phyloP scores from a whole-genome alignment of 1,140 invertebrate species.

The Cyclargus thomasi region DNA sequence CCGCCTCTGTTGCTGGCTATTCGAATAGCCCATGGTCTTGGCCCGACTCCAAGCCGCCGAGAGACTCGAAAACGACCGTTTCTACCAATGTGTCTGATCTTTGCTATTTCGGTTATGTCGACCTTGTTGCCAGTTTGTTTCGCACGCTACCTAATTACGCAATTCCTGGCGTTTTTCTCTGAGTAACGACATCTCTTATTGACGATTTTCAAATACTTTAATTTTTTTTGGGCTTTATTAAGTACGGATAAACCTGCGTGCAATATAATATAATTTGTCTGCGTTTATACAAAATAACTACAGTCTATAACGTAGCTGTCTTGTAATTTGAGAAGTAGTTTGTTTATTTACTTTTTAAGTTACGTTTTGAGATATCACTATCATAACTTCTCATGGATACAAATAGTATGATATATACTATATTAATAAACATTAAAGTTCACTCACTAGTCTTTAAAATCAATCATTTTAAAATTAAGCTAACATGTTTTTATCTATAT shows the following conservation, averaged over 20 bases:
- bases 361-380: too few relatives aligned
- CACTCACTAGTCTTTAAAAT: too few relatives aligned
- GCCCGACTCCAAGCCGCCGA: slow-evolving; percentile 49
- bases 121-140: slow-evolving; percentile 58
- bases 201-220: not conserved
- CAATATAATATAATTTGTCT: too few relatives aligned
- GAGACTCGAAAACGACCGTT: slow-evolving; percentile 61
- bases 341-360: not conserved
- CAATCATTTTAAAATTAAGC: too few relatives aligned
- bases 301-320: not conserved
- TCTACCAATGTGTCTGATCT: slow-evolving; percentile 68
- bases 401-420: too few relatives aligned
- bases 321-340: not conserved
- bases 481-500: too few relatives aligned
- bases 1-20: slow-evolving; percentile 51
- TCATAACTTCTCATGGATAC: too few relatives aligned
- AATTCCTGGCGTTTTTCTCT: slow-evolving; percentile 27
- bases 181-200: not conserved
- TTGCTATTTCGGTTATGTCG: slow-evolving; percentile 61
- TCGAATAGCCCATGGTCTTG: slow-evolving; percentile 61
- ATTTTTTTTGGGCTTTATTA: not conserved
- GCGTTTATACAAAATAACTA: too few relatives aligned
- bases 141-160: slow-evolving; percentile 46
- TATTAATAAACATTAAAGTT: too few relatives aligned
- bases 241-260: too few relatives aligned